Conservation (phyloP, 2,113 vertebrate species). For the Oryzias woworae region DNA sequence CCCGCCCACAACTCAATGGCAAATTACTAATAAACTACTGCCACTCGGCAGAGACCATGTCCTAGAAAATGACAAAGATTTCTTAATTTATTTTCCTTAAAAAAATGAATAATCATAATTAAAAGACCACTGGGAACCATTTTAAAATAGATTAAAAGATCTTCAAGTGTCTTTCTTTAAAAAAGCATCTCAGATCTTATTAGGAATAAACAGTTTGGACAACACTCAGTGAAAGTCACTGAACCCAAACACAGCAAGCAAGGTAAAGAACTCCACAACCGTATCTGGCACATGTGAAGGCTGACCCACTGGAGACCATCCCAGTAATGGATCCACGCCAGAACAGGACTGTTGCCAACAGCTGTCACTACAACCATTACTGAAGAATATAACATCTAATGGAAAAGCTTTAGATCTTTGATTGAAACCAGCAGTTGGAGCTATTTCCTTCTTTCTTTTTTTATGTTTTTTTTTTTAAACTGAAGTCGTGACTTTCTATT, state of each 20-base stretch:
- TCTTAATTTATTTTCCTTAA: no score
- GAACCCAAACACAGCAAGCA: conserved; percentile 13
- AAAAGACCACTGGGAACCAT: no score
- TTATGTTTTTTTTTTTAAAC: neutral
- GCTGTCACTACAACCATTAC: conserved; percentile 45
- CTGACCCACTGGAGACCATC: conserved; percentile 51
- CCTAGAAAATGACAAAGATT: no score
- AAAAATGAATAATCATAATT: no score
- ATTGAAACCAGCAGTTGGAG: neutral
- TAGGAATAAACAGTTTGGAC: conserved; percentile 50
- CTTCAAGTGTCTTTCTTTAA: conserved; percentile 55
- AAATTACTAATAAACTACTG: no score
- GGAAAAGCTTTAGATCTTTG: conserved; percentile 19
- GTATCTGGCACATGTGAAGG: conserved; percentile 58
- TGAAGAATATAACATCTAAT: conserved; percentile 32
- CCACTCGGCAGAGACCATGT: no score
- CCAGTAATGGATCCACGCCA: conserved; percentile 46
- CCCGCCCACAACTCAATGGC: no score
- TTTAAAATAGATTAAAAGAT: conserved; percentile 1
- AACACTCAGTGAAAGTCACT: conserved; percentile 60
- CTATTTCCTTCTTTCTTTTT: neutral
- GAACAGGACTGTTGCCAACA: conserved; percentile 24
- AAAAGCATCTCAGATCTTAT: conserved; percentile 54
- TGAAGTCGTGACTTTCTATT: neutral
- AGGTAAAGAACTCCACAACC: conserved; percentile 39